Percentiles rank a stretch among this genome's conserved stretches.
phyloP scores from a whole-genome alignment of 1,140 invertebrate species.

The Ctenoplectra terminalis region DNA sequence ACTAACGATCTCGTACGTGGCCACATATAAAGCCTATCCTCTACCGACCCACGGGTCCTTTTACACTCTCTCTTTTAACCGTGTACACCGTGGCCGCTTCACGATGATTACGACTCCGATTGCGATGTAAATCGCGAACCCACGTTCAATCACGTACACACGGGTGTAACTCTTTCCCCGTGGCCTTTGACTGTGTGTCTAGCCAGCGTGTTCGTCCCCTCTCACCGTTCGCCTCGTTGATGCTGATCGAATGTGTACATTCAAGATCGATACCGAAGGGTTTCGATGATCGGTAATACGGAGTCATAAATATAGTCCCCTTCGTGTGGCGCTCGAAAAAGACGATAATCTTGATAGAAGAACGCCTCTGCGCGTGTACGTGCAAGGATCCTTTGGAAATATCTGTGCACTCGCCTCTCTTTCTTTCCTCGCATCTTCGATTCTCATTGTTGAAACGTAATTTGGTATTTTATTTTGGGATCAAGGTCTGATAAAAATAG shows the following conservation, averaged over 20 bases:
- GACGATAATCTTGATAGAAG: conserved; percentile 24
- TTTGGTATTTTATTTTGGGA: background rate
- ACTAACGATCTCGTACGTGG: conserved; percentile 78
- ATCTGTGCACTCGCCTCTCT: background rate
- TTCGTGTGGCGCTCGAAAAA: background rate
- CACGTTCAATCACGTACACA: conserved; percentile 78
- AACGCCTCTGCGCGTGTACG: background rate
- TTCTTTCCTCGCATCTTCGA: too few relatives aligned
- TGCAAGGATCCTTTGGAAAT: background rate
- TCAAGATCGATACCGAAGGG: conserved; percentile 37
- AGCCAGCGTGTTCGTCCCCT: conserved; percentile 54
- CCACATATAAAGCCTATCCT: conserved; percentile 38
- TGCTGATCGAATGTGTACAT: conserved; percentile 50
- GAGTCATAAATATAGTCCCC: conserved; percentile 23
- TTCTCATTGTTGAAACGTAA: conserved; percentile 1
- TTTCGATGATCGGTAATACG: conserved; percentile 41
- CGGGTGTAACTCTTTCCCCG: conserved; percentile 64
- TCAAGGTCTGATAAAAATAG: background rate
- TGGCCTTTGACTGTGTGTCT: conserved; percentile 71
- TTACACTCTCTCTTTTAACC: conserved; percentile 17
- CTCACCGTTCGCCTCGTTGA: conserved; percentile 1
- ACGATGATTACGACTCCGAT: conserved; percentile 78
- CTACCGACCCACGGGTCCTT: background rate
- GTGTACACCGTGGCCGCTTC: conserved; percentile 60
- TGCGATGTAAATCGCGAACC: conserved; percentile 79